phyloP scores from a whole-genome alignment of 2,797 vertebrate species.

The Lerista edwardsae region DNA sequence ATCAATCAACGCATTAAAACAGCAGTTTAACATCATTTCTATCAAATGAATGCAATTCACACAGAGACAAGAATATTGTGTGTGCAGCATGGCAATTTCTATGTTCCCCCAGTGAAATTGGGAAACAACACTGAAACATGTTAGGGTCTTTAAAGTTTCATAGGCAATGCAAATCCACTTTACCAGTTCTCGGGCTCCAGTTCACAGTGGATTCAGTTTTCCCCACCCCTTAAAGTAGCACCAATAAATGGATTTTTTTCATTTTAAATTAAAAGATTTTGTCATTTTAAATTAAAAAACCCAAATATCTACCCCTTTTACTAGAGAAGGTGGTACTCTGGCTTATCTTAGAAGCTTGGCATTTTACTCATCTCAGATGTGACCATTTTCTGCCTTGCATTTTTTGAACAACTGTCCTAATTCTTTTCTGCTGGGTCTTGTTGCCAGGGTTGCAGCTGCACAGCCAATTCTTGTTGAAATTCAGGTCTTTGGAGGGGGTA shows the following conservation, averaged over 20 bases:
- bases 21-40: neutral
- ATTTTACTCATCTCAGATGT: conserved; percentile 40
- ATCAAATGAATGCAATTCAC: neutral
- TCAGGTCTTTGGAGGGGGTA: conserved; percentile 65
- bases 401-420: conserved; percentile 69
- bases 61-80: neutral
- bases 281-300: neutral
- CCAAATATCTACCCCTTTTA: neutral
- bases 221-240: neutral
- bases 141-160: neutral
- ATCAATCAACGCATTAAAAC: neutral
- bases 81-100: neutral
- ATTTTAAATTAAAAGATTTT: neutral
- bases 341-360: conserved; percentile 36
- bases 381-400: conserved; percentile 42
- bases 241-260: neutral
- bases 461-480: conserved; percentile 66
- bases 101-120: neutral
- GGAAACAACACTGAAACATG: neutral
- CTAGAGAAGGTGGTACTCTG: conserved; percentile 33
- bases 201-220: neutral
- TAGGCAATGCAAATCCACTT: neutral
- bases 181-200: neutral
- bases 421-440: conserved; percentile 67
- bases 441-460: conserved; percentile 80